Evolutionary conservation across 2,113 vertebrate genomes (phyloP).

Genomic region (Labeo catla): DNA sequence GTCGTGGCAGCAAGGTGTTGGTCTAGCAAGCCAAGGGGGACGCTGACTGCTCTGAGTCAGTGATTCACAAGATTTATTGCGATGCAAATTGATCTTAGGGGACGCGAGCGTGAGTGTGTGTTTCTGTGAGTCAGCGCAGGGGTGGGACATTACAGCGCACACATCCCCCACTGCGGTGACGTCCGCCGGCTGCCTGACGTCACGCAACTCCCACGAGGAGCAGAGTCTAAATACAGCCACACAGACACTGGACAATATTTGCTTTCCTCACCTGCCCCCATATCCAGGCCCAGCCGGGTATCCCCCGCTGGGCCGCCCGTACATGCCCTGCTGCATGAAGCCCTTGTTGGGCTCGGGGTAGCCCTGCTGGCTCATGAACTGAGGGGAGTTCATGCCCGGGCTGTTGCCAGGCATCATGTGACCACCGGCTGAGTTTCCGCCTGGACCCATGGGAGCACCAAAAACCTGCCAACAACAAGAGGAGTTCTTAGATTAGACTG

Average conservation of each 20-base stretch:
- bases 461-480: slow-evolving; percentile 77
- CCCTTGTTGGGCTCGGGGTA: slow-evolving; percentile 85
- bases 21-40: slow-evolving; percentile 6
- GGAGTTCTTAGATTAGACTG: not conserved
- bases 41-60: slow-evolving; percentile 36
- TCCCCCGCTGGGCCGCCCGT: slow-evolving; percentile 79
- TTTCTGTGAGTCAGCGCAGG: slow-evolving; percentile 46
- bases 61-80: slow-evolving; percentile 51
- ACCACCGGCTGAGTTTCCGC: slow-evolving; percentile 84
- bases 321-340: slow-evolving; percentile 86
- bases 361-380: slow-evolving; percentile 88
- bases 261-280: slow-evolving; percentile 78
- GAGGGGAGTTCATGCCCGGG: slow-evolving; percentile 84
- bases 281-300: slow-evolving; percentile 78
- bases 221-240: slow-evolving; percentile 19
- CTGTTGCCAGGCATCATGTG: slow-evolving; percentile 85
- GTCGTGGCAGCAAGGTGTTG: slow-evolving; percentile 34
- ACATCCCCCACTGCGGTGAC: slow-evolving; percentile 31
- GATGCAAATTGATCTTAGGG: slow-evolving; percentile 51
- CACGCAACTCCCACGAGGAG: slow-evolving; percentile 21
- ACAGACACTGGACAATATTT: not conserved
- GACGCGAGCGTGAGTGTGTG: not conserved
- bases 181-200: slow-evolving; percentile 8
- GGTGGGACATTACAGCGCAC: slow-evolving; percentile 33
- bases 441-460: slow-evolving; percentile 89